phyloP scores from a whole-genome alignment of 2,113 vertebrate genomes.

The Pardalotus punctatus region DNA sequence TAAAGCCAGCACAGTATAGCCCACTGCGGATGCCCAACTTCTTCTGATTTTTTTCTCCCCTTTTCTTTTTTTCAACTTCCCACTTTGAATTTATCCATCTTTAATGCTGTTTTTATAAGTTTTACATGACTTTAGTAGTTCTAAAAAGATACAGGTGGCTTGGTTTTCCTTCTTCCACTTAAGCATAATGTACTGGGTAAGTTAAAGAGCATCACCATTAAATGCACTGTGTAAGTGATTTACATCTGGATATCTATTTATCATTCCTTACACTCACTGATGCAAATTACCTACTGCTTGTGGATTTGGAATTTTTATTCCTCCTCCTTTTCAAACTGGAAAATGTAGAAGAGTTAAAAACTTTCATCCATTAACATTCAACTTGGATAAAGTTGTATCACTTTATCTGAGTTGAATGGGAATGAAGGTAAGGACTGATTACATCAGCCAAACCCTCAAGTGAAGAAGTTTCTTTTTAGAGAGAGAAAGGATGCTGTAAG shows the following conservation, averaged over 20 bases:
- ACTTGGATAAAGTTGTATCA: rapidly evolving
- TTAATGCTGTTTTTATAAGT: neutral
- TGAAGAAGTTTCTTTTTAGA: neutral
- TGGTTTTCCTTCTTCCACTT: neutral
- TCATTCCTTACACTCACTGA: neutral
- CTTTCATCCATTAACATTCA: neutral
- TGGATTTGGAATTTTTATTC: neutral
- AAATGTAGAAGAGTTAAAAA: neutral
- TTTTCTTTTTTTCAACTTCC: neutral
- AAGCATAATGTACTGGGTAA: too few relatives aligned
- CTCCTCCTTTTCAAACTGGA: neutral
- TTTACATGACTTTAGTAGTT: neutral
- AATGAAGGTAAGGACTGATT: neutral
- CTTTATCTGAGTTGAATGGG: neutral
- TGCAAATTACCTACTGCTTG: neutral
- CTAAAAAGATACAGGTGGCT: neutral
- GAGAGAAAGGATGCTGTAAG: neutral
- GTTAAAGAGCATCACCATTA: neutral
- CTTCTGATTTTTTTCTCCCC: neutral
- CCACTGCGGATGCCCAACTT: neutral
- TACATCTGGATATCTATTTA: neutral
- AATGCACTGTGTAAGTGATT: neutral
- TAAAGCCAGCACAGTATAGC: neutral
- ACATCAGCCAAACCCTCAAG: neutral
- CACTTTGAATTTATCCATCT: neutral